A percentile compares a stretch with the other conserved stretches of the same genome.
phyloP scores from a whole-genome alignment of 2,888 invertebrate species.

The Drosophila mercatorum region DNA sequence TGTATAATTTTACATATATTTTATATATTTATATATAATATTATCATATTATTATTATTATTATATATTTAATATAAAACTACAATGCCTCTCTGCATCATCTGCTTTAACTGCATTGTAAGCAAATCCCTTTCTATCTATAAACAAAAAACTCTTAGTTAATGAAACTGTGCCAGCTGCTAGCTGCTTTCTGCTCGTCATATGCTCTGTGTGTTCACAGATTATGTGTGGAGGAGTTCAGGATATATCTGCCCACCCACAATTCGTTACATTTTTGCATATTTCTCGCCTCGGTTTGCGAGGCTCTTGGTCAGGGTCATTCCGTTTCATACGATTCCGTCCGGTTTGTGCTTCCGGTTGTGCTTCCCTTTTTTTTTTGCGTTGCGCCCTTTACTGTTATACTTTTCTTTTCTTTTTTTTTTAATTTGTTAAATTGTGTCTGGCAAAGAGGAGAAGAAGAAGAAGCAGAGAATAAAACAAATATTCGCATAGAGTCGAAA shows the following conservation, averaged over 20 bases:
- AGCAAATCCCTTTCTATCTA: background rate
- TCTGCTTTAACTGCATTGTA: background rate
- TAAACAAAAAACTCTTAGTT: conserved; percentile 16
- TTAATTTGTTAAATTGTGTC: conserved; percentile 76
- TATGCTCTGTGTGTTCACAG: background rate
- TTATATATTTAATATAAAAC: background rate
- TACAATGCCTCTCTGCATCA: background rate
- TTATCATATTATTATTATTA: too few relatives aligned
- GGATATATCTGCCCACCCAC: conserved; percentile 23
- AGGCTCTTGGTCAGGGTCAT: conserved; percentile 59
- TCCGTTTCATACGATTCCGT: conserved; percentile 42
- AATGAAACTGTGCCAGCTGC: conserved; percentile 19
- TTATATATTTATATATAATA: too few relatives aligned
- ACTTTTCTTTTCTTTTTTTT: conserved; percentile 53
- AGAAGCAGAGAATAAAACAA: conserved; percentile 1
- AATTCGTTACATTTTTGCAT: conserved; percentile 31
- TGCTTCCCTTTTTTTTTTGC: conserved; percentile 6
- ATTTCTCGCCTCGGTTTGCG: conserved; percentile 43
- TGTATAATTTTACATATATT: background rate
- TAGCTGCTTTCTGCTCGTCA: background rate
- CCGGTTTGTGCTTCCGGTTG: conserved; percentile 53
- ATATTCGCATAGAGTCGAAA: conserved; percentile 27
- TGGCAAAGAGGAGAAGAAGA: conserved; percentile 19
- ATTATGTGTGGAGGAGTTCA: conserved; percentile 4
- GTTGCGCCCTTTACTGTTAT: conserved; percentile 7